phyloP scores from a whole-genome alignment of 2,888 invertebrate genomes.

The Dusona sp. region DNA sequence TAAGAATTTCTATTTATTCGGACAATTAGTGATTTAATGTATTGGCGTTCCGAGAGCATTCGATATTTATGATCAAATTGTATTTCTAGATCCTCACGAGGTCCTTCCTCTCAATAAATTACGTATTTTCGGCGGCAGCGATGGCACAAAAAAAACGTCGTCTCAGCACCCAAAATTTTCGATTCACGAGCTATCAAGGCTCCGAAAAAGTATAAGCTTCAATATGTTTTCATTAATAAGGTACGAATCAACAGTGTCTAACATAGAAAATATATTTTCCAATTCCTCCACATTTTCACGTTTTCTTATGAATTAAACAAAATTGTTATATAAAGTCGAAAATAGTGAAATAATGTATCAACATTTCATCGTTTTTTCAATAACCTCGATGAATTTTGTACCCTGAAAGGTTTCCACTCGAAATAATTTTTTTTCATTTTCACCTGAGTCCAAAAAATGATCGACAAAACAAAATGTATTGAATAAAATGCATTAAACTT shows the following conservation, averaged over 20 bases:
- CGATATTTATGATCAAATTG: not conserved
- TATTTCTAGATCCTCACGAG: not conserved
- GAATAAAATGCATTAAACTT: not conserved
- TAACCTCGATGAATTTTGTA: too few species aligned
- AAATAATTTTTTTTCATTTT: too few species aligned
- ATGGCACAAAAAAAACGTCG: conserved; percentile 9
- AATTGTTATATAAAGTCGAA: too few species aligned
- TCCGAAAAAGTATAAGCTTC: conserved; percentile 5
- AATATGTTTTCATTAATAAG: not conserved
- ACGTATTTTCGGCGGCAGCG: conserved; percentile 1
- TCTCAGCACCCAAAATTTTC: conserved; percentile 1
- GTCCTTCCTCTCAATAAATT: conserved; percentile 12
- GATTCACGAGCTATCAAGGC: not conserved
- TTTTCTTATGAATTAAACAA: too few species aligned
- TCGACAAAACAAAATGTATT: not conserved
- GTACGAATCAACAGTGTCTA: not conserved
- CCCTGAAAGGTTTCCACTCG: too few species aligned
- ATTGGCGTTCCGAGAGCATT: not conserved
- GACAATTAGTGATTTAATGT: not conserved
- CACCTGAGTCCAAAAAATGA: not conserved
- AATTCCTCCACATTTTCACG: too few species aligned
- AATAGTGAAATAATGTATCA: not conserved
- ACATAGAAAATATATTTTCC: not conserved
- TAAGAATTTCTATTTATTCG: not conserved
- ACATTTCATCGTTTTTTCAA: too few species aligned